A percentile compares a stretch with the other conserved stretches of the same genome.
phyloP scores from a whole-genome alignment of 2,797 vertebrate species.

The Echeneis naucrates region DNA sequence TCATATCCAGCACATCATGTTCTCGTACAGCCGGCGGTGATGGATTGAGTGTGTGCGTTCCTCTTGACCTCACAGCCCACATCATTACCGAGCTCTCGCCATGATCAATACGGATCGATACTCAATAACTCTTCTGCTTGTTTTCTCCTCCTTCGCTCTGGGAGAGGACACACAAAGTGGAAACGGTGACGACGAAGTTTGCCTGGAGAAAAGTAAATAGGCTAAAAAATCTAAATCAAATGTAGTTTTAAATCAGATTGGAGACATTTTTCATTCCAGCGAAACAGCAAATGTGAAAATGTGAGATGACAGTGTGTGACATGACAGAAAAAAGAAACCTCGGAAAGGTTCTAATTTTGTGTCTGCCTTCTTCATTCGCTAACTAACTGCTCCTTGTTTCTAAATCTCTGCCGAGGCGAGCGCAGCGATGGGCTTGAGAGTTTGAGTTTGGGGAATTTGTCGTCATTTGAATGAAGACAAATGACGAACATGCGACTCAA shows the following conservation, averaged over 20 bases:
- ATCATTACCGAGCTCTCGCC: slow-evolving; percentile 18
- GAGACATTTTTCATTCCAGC: not conserved
- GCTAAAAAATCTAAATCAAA: not conserved
- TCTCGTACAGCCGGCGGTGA: not conserved
- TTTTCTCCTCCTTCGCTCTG: not conserved
- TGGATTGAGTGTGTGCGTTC: not conserved
- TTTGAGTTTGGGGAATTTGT: slow-evolving; percentile 16
- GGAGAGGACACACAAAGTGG: slow-evolving; percentile 18
- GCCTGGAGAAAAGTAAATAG: not conserved
- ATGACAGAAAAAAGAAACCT: not conserved
- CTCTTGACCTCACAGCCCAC: slow-evolving; percentile 25
- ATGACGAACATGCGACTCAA: slow-evolving; percentile 24
- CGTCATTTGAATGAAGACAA: slow-evolving; percentile 35
- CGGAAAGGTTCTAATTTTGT: not conserved
- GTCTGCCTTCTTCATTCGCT: not conserved
- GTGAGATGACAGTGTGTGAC: not conserved
- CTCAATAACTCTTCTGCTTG: slow-evolving; percentile 38
- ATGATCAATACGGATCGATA: slow-evolving; percentile 57
- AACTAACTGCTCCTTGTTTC: not conserved
- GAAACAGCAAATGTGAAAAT: not conserved
- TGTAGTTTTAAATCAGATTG: not conserved
- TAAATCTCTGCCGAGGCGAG: not conserved
- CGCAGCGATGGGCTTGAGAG: not conserved
- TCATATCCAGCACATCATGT: not conserved
- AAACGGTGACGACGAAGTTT: not conserved